Base-by-base conservation (phyloP, 2,797 vertebrate genomes). In the Epinephelus awoara region DNA sequence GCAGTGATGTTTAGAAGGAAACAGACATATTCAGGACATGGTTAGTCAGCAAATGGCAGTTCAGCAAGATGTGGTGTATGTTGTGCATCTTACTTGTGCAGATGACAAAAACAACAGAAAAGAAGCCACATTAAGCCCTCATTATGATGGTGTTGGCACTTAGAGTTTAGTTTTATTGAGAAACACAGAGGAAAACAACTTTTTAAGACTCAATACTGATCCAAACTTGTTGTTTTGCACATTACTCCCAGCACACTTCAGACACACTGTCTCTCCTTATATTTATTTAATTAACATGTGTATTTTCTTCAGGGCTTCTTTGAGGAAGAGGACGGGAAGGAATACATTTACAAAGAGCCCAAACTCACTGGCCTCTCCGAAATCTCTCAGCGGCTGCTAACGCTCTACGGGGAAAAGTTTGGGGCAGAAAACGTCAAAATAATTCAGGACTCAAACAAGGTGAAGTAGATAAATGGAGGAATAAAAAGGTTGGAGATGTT, bases 361-460 rank as follows among this genome's bases (percentile, higher is more conserved):
- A 99, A 99, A 84, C 96, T 99, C 67, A 99, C 98, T 0, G 97
- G 97, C 38, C 96, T 99, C 44, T 98, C 98, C 0, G 98, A 99
- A 88, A 99, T 99, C 92, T 99, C 98, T 47, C 96, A 97, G 85
- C 96, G 98, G 59, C 96, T 99, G 44, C 93, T 97, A 72, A 95
- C 95, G 27, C 97, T 99, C 67, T 99, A 99, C 6, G 97, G 97
- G 67, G 98, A 99, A 56, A 99, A 99, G 86, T 99, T 99, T 92
- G 98, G 98, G 17, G 87, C 95, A 0, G 98, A 99, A 82, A 98
- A 96, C 47, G 96, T 99, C 67, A 97, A 95, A 92, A 98, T 99
- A 79, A 97, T 99, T 79, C 98, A 99, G 85, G 98, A 99, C 92
- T 99, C 98, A 12, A 97, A 97, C 93, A 99, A 99, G 98, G 98